These are phyloP conservation scores for Heliconius melpomene DNA, from an alignment of 1,140 invertebrate species.

Conservation along the genomic window DNA sequence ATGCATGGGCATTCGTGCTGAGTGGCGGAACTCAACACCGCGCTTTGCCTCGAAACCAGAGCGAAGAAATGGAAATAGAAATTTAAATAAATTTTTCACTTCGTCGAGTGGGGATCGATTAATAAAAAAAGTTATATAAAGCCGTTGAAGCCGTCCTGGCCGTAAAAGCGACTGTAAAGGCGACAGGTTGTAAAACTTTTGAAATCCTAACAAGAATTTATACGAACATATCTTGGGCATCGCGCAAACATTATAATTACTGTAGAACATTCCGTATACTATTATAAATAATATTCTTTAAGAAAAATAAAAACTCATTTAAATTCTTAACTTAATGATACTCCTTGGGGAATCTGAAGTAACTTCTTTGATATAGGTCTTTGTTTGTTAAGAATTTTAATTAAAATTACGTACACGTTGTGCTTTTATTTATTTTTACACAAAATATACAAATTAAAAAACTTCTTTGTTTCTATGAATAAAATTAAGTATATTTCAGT, in stretches of 20 bases:
- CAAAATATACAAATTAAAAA: slow-evolving; percentile 6
- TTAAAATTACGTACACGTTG: slow-evolving; percentile 1
- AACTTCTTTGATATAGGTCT: slow-evolving; percentile 9
- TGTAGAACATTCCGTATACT: slow-evolving; percentile 9
- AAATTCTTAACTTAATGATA: slow-evolving; percentile 9
- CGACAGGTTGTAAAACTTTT: too few species aligned
- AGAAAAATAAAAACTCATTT: slow-evolving; percentile 19
- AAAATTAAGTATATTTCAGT: not conserved
- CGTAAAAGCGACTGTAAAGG: too few species aligned
- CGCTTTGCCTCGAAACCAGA: too few species aligned
- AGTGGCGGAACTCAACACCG: too few species aligned
- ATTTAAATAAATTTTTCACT: too few species aligned
- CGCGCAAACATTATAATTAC: not conserved
- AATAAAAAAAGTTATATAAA: too few species aligned
- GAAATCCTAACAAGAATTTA: not conserved
- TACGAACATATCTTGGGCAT: not conserved
- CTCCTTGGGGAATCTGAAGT: not conserved
- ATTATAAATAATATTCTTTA: slow-evolving; percentile 1
- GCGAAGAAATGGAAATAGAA: too few species aligned
- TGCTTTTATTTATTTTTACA: not conserved
- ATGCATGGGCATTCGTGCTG: too few species aligned
- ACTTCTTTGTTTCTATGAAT: not conserved
- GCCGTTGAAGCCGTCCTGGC: too few species aligned
- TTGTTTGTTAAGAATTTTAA: slow-evolving; percentile 13
- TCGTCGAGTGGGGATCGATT: too few species aligned